These are phyloP conservation scores for Picus viridis DNA, from an alignment of 2,797 vertebrate genomes.

Conservation along the genomic window DNA sequence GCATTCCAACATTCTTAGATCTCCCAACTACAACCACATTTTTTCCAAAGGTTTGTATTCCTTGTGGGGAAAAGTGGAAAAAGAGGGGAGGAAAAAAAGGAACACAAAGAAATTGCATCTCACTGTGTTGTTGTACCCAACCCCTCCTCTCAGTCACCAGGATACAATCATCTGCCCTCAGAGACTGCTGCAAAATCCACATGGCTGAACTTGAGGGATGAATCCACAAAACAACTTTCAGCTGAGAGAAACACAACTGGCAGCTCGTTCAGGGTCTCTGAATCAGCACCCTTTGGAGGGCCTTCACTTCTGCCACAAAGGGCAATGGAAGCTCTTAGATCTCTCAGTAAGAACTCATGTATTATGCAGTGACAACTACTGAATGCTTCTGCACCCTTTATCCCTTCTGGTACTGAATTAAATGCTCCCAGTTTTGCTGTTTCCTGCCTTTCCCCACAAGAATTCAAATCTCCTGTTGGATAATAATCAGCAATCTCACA, in stretches of 20 bases:
- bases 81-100: no score
- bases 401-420: not conserved
- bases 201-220: not conserved
- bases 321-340: not conserved
- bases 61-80: slow-evolving; percentile 45
- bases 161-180: not conserved
- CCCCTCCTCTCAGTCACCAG: not conserved
- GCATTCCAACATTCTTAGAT: slow-evolving; percentile 95
- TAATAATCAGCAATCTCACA: not conserved
- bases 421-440: not conserved
- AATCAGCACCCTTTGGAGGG: not conserved
- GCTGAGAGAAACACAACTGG: not conserved
- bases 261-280: not conserved
- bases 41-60: slow-evolving; percentile 87
- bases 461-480: not conserved
- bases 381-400: not conserved
- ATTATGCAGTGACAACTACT: not conserved
- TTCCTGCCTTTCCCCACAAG: not conserved
- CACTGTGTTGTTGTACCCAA: not conserved
- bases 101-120: not conserved
- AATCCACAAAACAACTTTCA: not conserved
- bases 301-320: not conserved
- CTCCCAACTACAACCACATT: slow-evolving; percentile 92
- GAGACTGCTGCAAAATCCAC: not conserved
- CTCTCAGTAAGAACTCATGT: not conserved